These are phyloP conservation scores for Bufo gargarizans DNA, from an alignment of 2,113 vertebrate species.

Conservation along the genomic window DNA sequence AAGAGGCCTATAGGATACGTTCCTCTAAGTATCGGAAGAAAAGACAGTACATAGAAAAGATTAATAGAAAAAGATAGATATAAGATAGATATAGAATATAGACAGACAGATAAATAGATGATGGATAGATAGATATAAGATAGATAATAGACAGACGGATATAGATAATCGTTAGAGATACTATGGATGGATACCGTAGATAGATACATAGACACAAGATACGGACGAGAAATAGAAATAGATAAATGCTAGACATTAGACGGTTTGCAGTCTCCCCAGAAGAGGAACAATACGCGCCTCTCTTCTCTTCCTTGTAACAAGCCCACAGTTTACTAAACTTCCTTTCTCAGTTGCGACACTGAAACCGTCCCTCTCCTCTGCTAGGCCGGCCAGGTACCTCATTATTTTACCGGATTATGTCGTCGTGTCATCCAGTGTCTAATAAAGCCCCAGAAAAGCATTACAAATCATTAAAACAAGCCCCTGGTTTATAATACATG, in stretches of 20 bases:
- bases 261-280: not conserved
- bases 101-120: no score
- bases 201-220: not conserved
- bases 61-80: no score
- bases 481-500: no score
- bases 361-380: not conserved
- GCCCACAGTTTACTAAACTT: conserved; percentile 5
- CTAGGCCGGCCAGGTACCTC: not conserved
- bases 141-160: no score
- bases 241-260: not conserved
- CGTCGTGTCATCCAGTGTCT: not conserved
- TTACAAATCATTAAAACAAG: not conserved
- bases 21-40: not conserved
- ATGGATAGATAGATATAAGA: no score
- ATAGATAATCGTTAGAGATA: not conserved
- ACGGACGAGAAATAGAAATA: not conserved
- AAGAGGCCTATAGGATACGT: no score
- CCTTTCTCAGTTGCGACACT: conserved; percentile 28
- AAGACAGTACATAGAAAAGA: not conserved
- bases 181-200: not conserved
- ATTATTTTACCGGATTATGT: not conserved
- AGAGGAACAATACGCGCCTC: not conserved
- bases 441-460: not conserved
- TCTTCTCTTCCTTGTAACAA: not conserved
- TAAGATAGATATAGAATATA: no score